Percentiles rank a stretch among this genome's conserved stretches.
Conservation (phyloP, 1,140 invertebrate genomes). For the Nebria ingens region DNA sequence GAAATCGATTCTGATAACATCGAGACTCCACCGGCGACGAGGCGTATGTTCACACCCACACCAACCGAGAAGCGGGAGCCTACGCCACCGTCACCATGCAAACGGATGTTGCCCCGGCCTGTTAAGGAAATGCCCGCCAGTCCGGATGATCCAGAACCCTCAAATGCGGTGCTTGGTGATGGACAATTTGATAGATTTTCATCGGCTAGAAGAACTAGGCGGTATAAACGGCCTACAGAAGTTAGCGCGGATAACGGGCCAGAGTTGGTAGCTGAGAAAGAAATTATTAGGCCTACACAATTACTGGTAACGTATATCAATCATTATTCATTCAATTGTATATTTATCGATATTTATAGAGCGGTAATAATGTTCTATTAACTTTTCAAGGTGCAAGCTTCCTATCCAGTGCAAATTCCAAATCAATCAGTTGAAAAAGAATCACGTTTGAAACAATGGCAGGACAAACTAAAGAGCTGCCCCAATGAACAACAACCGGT, state of each 20-base stretch:
- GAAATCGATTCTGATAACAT: conserved; percentile 87
- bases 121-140: conserved; percentile 24
- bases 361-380: no score
- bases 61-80: conserved; percentile 48
- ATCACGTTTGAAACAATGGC: conserved; percentile 48
- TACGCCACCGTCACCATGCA: conserved; percentile 31
- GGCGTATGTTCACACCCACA: conserved; percentile 52
- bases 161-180: conserved; percentile 46
- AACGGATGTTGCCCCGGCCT: conserved; percentile 35
- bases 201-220: conserved; percentile 63
- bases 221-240: conserved; percentile 66
- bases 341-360: no score
- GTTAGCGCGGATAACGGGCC: conserved; percentile 41
- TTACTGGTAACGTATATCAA: conserved; percentile 17
- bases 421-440: conserved; percentile 45
- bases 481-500: conserved; percentile 29
- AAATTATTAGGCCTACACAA: conserved; percentile 40
- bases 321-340: no score
- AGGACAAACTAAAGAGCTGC: conserved; percentile 46
- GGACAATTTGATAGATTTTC: conserved; percentile 80
- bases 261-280: conserved; percentile 41
- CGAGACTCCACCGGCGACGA: conserved; percentile 72
- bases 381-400: conserved; percentile 16
- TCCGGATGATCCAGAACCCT: conserved; percentile 35
- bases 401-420: conserved; percentile 18